Percentiles rank a stretch among this genome's conserved stretches.
phyloP scores from a whole-genome alignment of 2,113 vertebrate genomes.

The Myrmecophaga tridactyla region DNA sequence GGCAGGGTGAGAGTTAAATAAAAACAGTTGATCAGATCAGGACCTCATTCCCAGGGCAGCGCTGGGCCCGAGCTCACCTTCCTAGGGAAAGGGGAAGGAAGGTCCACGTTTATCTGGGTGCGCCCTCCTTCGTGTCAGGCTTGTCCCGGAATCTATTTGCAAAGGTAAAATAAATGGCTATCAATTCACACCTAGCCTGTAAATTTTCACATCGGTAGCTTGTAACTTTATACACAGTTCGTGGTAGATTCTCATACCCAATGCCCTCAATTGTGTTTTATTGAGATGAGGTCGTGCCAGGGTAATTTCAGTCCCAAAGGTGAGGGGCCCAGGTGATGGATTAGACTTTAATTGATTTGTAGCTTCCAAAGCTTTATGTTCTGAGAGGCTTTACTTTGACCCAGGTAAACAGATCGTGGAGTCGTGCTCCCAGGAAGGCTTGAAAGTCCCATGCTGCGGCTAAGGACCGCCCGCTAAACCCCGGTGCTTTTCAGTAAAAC shows the following conservation, averaged over 20 bases:
- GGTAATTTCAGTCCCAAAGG: neutral
- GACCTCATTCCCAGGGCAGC: neutral
- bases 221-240: neutral
- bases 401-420: neutral
- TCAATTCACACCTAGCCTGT: neutral
- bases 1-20: neutral
- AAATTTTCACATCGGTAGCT: neutral
- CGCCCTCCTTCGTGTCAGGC: neutral
- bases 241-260: slow-evolving; percentile 1
- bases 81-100: neutral
- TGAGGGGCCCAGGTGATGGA: neutral
- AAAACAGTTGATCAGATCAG: neutral
- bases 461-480: neutral
- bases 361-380: neutral
- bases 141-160: neutral
- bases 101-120: neutral
- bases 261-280: neutral
- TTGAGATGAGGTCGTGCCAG: neutral
- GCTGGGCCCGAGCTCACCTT: neutral
- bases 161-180: neutral
- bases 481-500: neutral
- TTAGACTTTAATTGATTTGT: neutral
- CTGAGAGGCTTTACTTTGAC: neutral
- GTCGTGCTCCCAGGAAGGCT: neutral
- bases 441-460: neutral